A percentile compares a stretch with the other conserved stretches of the same genome.
Conservation (phyloP, 2,797 vertebrate species). For the Bufotes viridis region DNA sequence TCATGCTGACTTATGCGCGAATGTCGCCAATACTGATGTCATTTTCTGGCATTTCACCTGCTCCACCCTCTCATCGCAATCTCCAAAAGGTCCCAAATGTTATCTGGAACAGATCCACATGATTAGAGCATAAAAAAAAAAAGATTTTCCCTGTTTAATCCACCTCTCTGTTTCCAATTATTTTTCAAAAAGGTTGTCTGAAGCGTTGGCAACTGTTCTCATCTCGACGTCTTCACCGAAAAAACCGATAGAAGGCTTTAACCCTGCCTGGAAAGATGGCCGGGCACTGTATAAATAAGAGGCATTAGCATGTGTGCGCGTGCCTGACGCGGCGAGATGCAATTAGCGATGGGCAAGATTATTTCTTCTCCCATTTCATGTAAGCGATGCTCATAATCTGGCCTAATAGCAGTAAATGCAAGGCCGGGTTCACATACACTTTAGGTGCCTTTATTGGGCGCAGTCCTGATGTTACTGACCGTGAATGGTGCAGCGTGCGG, state of each 20-base stretch:
- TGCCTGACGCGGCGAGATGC: slow-evolving; percentile 17
- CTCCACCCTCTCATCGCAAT: slow-evolving; percentile 55
- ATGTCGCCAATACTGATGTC: slow-evolving; percentile 59
- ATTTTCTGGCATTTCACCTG: slow-evolving; percentile 51
- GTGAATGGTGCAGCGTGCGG: not conserved
- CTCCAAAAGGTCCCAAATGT: slow-evolving; percentile 61
- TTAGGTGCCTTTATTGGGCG: not conserved
- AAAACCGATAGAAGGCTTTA: slow-evolving; percentile 45
- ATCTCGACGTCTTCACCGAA: slow-evolving; percentile 48
- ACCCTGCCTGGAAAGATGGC: slow-evolving; percentile 36
- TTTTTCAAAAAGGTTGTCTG: slow-evolving; percentile 53
- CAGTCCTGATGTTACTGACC: not conserved
- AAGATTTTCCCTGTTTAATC: slow-evolving; percentile 59
- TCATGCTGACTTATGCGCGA: slow-evolving; percentile 48
- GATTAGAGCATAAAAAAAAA: slow-evolving; percentile 57
- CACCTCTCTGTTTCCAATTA: slow-evolving; percentile 62
- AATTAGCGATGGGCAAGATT: slow-evolving; percentile 38
- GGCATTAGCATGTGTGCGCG: slow-evolving; percentile 21
- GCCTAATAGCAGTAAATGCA: not conserved
- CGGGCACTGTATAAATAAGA: not conserved
- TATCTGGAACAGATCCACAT: slow-evolving; percentile 60
- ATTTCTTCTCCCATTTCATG: not conserved
- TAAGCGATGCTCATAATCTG: not conserved
- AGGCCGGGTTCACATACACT: not conserved
- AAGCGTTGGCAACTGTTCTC: slow-evolving; percentile 51